Percentiles rank a stretch among this genome's conserved stretches.
These are phyloP conservation scores for Odocoileus virginianus DNA, from an alignment of 2,113 vertebrate species.

Conservation along the genomic window DNA sequence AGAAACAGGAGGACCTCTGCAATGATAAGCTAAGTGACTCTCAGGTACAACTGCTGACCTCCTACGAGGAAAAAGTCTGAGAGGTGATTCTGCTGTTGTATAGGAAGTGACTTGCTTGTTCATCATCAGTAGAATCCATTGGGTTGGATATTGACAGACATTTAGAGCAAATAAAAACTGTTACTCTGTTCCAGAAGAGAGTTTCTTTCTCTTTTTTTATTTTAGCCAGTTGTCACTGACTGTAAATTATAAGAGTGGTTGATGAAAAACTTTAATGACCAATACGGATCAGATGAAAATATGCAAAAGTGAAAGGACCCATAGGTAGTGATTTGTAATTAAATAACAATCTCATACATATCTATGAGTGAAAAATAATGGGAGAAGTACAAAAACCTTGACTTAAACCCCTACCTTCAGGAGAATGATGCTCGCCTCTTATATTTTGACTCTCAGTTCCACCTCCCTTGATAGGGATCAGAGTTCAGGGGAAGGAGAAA, in stretches of 20 bases:
- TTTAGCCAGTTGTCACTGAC: background rate
- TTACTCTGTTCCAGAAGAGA: background rate
- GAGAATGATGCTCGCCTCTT: background rate
- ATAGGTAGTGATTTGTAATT: background rate
- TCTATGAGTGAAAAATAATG: background rate
- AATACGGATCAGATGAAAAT: background rate
- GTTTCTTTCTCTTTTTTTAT: background rate
- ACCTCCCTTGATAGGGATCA: background rate
- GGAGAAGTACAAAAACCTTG: background rate
- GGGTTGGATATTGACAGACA: background rate
- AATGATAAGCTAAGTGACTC: background rate
- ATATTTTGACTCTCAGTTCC: background rate
- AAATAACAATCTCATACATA: background rate
- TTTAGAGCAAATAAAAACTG: background rate
- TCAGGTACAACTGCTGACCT: background rate
- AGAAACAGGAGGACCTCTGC: background rate
- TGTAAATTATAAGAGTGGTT: background rate
- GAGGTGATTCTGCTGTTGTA: background rate
- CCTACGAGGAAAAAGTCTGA: background rate
- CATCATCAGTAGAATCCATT: background rate
- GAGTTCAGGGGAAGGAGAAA: background rate
- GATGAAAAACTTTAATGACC: background rate
- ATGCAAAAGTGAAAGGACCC: background rate
- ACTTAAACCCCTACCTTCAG: background rate
- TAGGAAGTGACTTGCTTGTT: background rate